Evolutionary conservation across 2,113 vertebrate genomes (phyloP).

Genomic region (Peromyscus polionotus): DNA sequence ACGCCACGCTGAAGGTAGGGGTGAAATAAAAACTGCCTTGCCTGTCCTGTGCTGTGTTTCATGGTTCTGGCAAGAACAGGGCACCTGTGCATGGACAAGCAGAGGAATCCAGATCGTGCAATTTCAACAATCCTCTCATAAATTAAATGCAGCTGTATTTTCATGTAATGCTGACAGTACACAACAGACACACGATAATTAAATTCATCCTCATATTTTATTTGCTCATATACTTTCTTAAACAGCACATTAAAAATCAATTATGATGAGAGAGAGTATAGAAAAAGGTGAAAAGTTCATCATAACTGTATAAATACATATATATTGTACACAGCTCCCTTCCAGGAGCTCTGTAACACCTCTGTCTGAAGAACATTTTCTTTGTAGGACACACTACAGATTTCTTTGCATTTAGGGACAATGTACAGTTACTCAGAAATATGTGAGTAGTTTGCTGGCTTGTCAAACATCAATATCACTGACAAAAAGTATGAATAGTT

Average conservation of each 20-base stretch:
- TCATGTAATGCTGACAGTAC: background rate
- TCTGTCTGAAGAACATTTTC: background rate
- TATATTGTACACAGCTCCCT: background rate
- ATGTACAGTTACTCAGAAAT: background rate
- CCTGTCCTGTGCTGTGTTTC: fast-evolving
- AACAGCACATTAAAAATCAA: background rate
- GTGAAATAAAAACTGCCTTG: too few relatives aligned
- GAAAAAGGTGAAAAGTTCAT: background rate
- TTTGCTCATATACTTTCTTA: background rate
- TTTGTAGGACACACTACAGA: background rate
- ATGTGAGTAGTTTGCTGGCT: background rate
- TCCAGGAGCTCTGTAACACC: too few relatives aligned
- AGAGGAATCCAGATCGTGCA: fast-evolving
- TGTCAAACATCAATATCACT: background rate
- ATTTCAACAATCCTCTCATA: background rate
- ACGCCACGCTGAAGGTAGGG: background rate
- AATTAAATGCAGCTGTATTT: background rate
- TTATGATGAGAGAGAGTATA: too few relatives aligned
- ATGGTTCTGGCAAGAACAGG: background rate
- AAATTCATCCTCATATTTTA: background rate
- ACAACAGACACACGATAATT: background rate
- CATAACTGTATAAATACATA: too few relatives aligned
- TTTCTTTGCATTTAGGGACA: background rate
- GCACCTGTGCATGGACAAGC: too few relatives aligned
- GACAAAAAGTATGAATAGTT: background rate